These are phyloP conservation scores for Coleophora flavipennella DNA, from an alignment of 2,888 invertebrate genomes.

Conservation along the genomic window DNA sequence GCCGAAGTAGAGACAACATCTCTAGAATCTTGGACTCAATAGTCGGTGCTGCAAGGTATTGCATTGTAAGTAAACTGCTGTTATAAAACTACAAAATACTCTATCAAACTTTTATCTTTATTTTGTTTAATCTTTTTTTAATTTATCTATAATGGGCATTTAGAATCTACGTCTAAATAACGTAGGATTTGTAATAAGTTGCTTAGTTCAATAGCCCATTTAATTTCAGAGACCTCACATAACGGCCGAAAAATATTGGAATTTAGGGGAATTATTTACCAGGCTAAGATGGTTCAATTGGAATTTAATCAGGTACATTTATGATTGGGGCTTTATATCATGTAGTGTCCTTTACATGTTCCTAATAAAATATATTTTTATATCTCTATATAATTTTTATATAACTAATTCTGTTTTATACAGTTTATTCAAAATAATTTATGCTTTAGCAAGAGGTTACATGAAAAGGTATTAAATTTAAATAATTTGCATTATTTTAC, in stretches of 20 bases:
- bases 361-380: neutral
- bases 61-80: conserved; percentile 60
- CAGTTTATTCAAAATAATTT: no score
- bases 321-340: conserved; percentile 48
- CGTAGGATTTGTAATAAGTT: conserved; percentile 3
- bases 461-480: no score
- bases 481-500: no score
- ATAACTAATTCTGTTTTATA: no score
- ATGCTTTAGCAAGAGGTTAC: no score
- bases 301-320: conserved; percentile 61
- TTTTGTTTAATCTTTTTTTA: no score
- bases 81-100: no score
- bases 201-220: conserved; percentile 41
- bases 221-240: conserved; percentile 64
- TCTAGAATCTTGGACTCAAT: conserved; percentile 69
- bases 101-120: no score
- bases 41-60: conserved; percentile 67
- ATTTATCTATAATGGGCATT: no score
- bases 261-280: conserved; percentile 50
- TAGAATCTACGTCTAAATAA: no score
- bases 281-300: conserved; percentile 64
- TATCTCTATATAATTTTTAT: no score
- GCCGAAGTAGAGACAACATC: conserved; percentile 60
- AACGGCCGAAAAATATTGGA: conserved; percentile 56
- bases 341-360: conserved; percentile 4